Evolutionary conservation across 2,888 invertebrate genomes (phyloP).

Genomic region (Ennomos fuscantarius): DNA sequence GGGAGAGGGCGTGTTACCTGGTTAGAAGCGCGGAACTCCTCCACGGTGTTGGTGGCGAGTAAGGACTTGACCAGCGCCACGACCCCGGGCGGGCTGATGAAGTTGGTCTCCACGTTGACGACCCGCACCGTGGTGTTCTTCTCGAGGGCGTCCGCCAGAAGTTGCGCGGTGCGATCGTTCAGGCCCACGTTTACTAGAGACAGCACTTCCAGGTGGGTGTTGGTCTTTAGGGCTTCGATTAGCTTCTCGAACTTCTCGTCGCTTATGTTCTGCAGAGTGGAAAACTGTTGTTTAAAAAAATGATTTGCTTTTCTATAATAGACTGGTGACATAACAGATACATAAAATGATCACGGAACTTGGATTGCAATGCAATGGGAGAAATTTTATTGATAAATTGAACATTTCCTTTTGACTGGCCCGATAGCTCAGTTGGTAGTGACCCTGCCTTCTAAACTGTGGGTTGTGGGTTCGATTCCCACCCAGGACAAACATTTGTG

Average conservation of each 20-base stretch:
- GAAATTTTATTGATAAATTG: too few species aligned
- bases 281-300: too few species aligned
- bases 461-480: too few species aligned
- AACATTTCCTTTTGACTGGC: too few species aligned
- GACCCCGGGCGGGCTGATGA: constrained; percentile 95
- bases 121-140: constrained; percentile 92
- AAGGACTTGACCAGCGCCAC: constrained; percentile 94
- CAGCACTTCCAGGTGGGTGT: constrained; percentile 96
- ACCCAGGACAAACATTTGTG: too few species aligned
- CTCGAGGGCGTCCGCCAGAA: constrained; percentile 93
- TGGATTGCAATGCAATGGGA: too few species aligned
- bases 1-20: too few species aligned
- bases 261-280: constrained; percentile 93
- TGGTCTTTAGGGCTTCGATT: constrained; percentile 94
- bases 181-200: constrained; percentile 97
- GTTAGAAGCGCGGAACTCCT: constrained; percentile 98
- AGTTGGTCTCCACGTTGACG: constrained; percentile 98
- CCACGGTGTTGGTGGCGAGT: constrained; percentile 93
- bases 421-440: too few species aligned
- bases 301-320: too few species aligned
- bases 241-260: constrained; percentile 97
- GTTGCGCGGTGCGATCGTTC: constrained; percentile 93
- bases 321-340: too few species aligned
- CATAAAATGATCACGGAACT: too few species aligned
- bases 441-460: too few species aligned